A percentile compares a stretch with the other conserved stretches of the same genome.
phyloP scores from a whole-genome alignment of 2,797 vertebrate species.

The Dipus sagitta region DNA sequence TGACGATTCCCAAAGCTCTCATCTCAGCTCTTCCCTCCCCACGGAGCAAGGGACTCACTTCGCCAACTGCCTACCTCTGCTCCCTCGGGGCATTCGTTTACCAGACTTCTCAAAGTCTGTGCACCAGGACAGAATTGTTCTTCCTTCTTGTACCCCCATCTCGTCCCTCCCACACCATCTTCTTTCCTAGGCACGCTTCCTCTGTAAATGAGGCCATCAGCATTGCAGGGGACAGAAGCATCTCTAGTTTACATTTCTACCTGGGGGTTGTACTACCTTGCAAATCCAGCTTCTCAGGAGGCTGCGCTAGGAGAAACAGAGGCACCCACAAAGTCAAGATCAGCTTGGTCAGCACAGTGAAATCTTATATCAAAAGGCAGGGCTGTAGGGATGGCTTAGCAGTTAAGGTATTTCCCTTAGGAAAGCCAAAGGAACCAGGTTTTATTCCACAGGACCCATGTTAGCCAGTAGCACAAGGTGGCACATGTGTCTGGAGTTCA shows the following conservation, averaged over 20 bases:
- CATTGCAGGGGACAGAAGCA: neutral
- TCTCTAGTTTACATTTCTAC: neutral
- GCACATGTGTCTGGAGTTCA: too few relatives aligned
- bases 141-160: neutral
- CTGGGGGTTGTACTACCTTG: neutral
- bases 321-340: neutral
- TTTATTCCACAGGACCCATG: too few relatives aligned
- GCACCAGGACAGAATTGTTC: neutral
- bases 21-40: neutral
- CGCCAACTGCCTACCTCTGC: neutral
- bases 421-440: too few relatives aligned
- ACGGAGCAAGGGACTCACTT: neutral
- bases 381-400: too few relatives aligned
- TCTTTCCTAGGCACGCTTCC: neutral
- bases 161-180: neutral
- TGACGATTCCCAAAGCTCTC: slow-evolving; percentile 8
- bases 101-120: neutral
- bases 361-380: neutral
- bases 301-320: neutral
- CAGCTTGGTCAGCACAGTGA: neutral
- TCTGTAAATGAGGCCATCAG: neutral
- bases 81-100: neutral
- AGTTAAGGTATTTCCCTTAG: too few relatives aligned
- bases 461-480: too few relatives aligned
- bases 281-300: neutral